Evolutionary conservation across 2,888 invertebrate species (phyloP), one percentile per base, ranked within the genome.

Genomic region (Oscheius sp.): DNA sequence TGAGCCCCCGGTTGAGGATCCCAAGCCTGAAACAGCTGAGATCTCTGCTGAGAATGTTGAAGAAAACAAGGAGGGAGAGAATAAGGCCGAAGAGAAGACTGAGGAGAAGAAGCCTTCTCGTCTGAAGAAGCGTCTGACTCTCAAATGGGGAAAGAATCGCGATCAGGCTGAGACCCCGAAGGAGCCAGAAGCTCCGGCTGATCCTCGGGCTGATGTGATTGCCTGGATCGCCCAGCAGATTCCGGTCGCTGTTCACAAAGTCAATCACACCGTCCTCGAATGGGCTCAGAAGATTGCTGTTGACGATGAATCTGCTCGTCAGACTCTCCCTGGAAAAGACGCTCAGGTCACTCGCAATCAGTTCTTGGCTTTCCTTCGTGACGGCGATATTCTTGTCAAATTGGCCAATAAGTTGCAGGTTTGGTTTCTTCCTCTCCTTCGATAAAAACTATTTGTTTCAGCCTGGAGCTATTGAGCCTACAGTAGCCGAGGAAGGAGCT

Each of bases 171-270:
- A 74, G 45, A 58, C 64, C 23, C 76, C 74, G 72, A 79, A 79
- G 70, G 82, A 79, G 73, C 76, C 74, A 20, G 82, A 82, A 50
- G 80, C 76, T 45, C 81, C 82, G 27, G 80, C 78, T 64, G 81
- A 82, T 66, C 79, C 79, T n/a, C 75, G 78, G 37, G 83, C 82
- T 58, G 80, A 84, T 64, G 79, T 80, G 23, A 63, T 84, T 63
- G 83, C 79, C 53, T 84, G 84, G 84, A 74, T 83, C 53, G 74
- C 71, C 27, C 80, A 81, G 61, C 83, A 83, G 73, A 82, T 81
- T 53, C 80, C 82, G n/a, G 75, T 71, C 50, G 84, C 82, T 55
- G 81, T 81, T 29, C 84, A 84, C 74, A 84, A 84, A 82, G 81
- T 79, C 68, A 83, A 82, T 79, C 75, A 79, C 77, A 72, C 71